Conservation (phyloP, 64 coral and sea anemone species). For the Porites australiensis region DNA sequence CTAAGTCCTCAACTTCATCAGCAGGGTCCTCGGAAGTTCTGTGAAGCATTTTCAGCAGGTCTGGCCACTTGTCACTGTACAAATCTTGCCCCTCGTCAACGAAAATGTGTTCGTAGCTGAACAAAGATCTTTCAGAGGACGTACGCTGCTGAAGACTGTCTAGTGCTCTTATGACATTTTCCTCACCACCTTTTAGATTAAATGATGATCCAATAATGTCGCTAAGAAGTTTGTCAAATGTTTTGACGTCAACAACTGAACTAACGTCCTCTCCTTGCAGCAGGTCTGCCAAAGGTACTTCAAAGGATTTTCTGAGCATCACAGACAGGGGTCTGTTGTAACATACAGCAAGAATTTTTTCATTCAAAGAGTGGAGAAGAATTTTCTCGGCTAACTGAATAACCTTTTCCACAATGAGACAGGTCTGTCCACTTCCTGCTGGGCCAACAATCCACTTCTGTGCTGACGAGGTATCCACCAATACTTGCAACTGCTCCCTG, state of each 20-base stretch:
- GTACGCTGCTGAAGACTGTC: not conserved
- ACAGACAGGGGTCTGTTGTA: slow-evolving; percentile 41
- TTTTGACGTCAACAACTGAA: slow-evolving; percentile 19
- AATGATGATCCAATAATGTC: not conserved
- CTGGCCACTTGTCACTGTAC: slow-evolving; percentile 52
- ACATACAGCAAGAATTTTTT: slow-evolving; percentile 49
- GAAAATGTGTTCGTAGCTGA: slow-evolving; percentile 60
- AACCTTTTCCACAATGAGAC: slow-evolving; percentile 46
- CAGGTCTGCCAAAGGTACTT: not conserved
- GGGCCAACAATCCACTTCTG: slow-evolving; percentile 67
- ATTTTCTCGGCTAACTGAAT: slow-evolving; percentile 30
- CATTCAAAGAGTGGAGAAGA: not conserved
- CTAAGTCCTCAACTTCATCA: not conserved
- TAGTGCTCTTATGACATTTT: not conserved
- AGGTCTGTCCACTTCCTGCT: slow-evolving; percentile 70
- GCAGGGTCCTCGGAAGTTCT: not conserved
- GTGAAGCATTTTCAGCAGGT: slow-evolving; percentile 13
- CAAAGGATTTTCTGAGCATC: not conserved
- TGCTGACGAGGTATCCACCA: not conserved
- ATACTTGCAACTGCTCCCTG: slow-evolving; percentile 17
- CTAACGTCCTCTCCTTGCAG: not conserved
- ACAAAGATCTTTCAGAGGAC: not conserved
- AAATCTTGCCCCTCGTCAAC: slow-evolving; percentile 69
- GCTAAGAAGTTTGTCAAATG: slow-evolving; percentile 15
- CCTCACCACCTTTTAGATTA: not conserved